Evolutionary conservation across 2,113 vertebrate genomes (phyloP).

Genomic region (Syngnathoides biaculeatus): DNA sequence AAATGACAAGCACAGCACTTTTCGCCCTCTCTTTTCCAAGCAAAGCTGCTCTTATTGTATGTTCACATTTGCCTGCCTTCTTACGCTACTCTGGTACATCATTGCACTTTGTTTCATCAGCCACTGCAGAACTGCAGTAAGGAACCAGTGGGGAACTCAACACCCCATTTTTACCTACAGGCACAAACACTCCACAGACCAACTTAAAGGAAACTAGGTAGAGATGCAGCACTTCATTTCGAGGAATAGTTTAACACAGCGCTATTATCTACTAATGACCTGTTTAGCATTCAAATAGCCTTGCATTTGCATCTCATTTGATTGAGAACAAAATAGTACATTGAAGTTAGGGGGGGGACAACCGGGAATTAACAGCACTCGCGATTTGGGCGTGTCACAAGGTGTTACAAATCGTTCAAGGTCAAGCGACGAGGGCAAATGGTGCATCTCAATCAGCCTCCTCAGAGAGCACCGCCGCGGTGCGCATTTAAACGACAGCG

Average conservation of each 20-base stretch:
- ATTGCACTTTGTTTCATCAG: slow-evolving; percentile 80
- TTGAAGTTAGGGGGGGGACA: neutral
- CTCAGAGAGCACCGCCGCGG: too few species aligned
- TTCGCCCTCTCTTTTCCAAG: slow-evolving; percentile 39
- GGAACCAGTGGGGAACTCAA: slow-evolving; percentile 69
- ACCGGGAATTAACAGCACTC: slow-evolving; percentile 14
- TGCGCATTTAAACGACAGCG: too few species aligned
- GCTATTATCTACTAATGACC: slow-evolving; percentile 66
- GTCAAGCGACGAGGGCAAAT: too few species aligned
- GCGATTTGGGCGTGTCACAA: slow-evolving; percentile 20
- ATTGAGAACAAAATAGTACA: slow-evolving; percentile 28
- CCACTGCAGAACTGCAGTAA: slow-evolving; percentile 71
- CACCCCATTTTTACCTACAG: slow-evolving; percentile 66
- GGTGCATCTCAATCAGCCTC: too few species aligned
- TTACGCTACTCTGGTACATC: slow-evolving; percentile 59
- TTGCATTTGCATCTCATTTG: slow-evolving; percentile 46
- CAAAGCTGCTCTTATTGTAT: slow-evolving; percentile 54
- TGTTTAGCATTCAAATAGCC: slow-evolving; percentile 65
- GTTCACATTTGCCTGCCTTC: slow-evolving; percentile 60
- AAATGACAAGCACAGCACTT: slow-evolving; percentile 65
- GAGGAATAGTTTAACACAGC: slow-evolving; percentile 59
- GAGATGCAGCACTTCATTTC: slow-evolving; percentile 55
- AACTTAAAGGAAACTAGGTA: slow-evolving; percentile 62
- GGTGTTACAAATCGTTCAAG: too few species aligned
- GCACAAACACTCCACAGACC: slow-evolving; percentile 65